Percentiles rank a stretch among this genome's conserved stretches.
Conservation (phyloP, 2,113 vertebrate genomes). For the Halichoeres trimaculatus region DNA sequence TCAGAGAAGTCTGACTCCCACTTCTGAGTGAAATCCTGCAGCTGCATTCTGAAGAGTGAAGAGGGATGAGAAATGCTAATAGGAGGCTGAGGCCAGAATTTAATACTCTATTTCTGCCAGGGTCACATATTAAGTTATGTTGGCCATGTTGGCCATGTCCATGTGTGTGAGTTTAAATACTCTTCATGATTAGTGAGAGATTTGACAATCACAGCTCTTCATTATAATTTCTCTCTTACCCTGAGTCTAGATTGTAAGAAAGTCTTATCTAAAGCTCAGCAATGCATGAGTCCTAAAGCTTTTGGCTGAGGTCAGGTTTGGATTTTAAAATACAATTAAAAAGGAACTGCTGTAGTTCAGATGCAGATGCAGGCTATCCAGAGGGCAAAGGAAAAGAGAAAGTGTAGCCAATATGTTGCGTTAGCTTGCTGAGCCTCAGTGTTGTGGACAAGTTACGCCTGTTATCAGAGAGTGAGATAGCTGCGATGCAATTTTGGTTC, state of each 20-base stretch:
- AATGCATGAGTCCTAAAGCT: neutral
- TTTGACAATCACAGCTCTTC: neutral
- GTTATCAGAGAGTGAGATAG: no score
- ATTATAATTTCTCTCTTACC: neutral
- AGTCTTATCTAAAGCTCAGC: neutral
- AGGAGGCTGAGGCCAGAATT: slow-evolving; percentile 38
- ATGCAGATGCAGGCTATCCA: no score
- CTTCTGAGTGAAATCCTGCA: slow-evolving; percentile 55
- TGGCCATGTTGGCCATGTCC: slow-evolving; percentile 28
- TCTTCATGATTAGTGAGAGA: neutral
- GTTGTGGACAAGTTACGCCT: neutral
- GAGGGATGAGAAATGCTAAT: slow-evolving; percentile 55
- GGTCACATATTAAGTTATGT: neutral
- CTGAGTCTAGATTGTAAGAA: neutral
- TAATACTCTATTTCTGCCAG: slow-evolving; percentile 33
- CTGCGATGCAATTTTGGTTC: no score
- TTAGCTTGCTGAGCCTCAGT: neutral
- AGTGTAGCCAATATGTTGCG: no score
- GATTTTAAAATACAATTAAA: no score
- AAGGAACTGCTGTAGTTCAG: no score
- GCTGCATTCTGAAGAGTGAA: slow-evolving; percentile 41
- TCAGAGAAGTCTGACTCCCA: slow-evolving; percentile 39
- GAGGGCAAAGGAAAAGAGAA: neutral
- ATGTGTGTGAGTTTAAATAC: no score
- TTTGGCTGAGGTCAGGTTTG: neutral